Percentiles rank a stretch among this genome's conserved stretches.
phyloP scores from a whole-genome alignment of 2,113 vertebrate species.

The Marcusenius ussheri region DNA sequence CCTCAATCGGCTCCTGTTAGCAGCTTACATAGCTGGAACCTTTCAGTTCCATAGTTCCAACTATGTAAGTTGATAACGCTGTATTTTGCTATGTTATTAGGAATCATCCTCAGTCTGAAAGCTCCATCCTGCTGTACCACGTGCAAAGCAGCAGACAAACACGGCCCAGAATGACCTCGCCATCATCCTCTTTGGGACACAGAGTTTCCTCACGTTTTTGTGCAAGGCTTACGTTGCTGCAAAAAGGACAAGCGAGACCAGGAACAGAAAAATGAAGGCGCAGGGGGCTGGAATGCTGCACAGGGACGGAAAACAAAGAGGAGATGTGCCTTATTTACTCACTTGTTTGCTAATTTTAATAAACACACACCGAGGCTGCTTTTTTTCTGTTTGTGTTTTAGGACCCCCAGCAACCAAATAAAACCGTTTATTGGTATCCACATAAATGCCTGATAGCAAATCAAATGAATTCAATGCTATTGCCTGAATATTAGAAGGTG shows the following conservation, averaged over 20 bases:
- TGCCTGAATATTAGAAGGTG: background rate
- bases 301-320: background rate
- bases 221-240: background rate
- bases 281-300: background rate
- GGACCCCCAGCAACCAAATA: background rate
- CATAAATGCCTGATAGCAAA: background rate
- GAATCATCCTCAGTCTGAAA: background rate
- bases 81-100: background rate
- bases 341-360: background rate
- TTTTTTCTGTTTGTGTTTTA: background rate
- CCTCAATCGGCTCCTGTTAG: background rate
- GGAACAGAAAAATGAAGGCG: background rate
- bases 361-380: background rate
- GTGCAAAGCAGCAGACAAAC: background rate
- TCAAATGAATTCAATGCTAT: background rate
- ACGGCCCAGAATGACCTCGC: background rate
- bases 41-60: background rate
- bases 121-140: background rate
- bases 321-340: background rate
- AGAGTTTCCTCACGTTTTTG: background rate
- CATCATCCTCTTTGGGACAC: background rate
- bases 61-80: background rate
- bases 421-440: background rate
- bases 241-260: background rate
- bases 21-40: background rate